Conservation (phyloP, 2,113 vertebrate species). For the Myotis brandtii region DNA sequence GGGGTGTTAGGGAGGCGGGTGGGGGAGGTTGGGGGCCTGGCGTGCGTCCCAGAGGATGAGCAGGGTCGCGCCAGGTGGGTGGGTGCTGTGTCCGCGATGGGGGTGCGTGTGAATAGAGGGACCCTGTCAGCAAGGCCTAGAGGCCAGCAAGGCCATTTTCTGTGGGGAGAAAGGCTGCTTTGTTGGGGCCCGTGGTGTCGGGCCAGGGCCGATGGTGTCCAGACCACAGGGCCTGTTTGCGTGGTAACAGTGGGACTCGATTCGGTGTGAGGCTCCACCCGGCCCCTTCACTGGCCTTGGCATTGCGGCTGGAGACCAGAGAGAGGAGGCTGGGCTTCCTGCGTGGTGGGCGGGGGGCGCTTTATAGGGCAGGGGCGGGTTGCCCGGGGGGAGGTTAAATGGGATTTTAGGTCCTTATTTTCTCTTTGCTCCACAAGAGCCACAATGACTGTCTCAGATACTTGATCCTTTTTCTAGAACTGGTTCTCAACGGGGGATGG, state of each 20-base stretch:
- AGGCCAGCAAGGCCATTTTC: background rate
- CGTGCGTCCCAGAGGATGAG: accelerated
- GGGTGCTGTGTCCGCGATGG: background rate
- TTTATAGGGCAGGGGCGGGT: no score
- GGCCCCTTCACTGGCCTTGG: background rate
- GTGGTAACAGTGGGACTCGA: no score
- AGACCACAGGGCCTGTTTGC: background rate
- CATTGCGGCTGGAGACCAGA: background rate
- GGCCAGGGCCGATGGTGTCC: background rate
- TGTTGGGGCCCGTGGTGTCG: background rate
- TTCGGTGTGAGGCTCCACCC: no score
- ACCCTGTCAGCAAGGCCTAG: background rate
- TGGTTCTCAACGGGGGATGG: background rate
- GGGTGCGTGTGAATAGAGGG: no score
- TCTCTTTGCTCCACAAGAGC: background rate
- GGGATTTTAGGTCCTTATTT: background rate
- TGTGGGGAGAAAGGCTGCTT: background rate
- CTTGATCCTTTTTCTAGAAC: background rate
- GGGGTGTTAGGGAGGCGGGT: accelerated
- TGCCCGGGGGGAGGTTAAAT: no score
- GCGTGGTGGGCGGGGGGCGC: background rate
- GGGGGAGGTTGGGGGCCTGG: no score
- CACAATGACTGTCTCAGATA: background rate
- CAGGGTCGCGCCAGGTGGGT: accelerated
- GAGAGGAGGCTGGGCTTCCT: background rate